Evolutionary conservation across 2,797 vertebrate genomes (phyloP).

Genomic region (Neosalanx taihuensis): DNA sequence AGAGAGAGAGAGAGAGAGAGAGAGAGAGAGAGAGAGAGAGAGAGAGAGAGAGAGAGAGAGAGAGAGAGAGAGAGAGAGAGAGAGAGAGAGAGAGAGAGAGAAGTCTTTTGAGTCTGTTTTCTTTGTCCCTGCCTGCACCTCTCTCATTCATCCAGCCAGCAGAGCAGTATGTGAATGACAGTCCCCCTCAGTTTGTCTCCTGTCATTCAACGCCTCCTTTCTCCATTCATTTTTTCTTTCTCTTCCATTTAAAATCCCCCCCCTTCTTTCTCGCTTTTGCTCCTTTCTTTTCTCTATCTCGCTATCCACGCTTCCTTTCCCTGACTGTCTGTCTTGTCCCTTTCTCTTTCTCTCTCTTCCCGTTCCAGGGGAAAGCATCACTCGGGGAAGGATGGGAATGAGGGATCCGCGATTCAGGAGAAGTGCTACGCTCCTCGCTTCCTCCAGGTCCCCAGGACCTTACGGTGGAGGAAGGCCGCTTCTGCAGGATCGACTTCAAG

Average conservation of each 20-base stretch:
- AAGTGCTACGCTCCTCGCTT: constrained; percentile 94
- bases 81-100: too few relatives aligned
- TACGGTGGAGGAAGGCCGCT: constrained; percentile 88
- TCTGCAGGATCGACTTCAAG: constrained; percentile 96
- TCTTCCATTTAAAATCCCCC: background rate
- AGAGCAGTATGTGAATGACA: constrained; percentile 25
- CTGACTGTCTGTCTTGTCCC: background rate
- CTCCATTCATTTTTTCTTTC: background rate
- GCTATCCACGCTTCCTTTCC: background rate
- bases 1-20: too few relatives aligned
- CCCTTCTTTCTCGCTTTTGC: background rate
- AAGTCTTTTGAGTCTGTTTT: background rate
- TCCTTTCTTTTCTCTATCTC: background rate
- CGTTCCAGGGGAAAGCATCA: constrained; percentile 80
- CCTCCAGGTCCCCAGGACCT: constrained; percentile 85
- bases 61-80: too few relatives aligned
- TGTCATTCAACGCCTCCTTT: background rate
- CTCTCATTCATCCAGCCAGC: constrained; percentile 27
- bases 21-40: too few relatives aligned
- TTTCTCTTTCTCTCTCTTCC: background rate
- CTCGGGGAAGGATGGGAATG: constrained; percentile 76
- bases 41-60: too few relatives aligned
- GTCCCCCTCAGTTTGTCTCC: background rate
- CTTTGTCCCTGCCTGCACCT: constrained; percentile 1
- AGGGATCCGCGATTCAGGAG: constrained; percentile 88